Evolutionary conservation across 2,113 vertebrate species (phyloP).

Genomic region (Callipepla squamata): DNA sequence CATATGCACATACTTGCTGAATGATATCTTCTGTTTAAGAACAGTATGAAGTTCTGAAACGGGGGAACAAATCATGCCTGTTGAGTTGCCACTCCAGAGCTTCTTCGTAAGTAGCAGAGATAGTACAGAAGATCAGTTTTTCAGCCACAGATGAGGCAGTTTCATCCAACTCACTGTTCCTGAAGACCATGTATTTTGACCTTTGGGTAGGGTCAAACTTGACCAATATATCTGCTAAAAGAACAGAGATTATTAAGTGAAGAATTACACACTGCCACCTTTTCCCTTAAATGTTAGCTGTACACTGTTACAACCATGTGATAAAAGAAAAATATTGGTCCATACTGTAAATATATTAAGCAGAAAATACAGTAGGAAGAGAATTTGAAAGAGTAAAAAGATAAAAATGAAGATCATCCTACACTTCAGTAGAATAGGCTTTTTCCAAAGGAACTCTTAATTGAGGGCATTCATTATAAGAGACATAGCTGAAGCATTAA

Average conservation of each 20-base stretch:
- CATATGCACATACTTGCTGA: not conserved
- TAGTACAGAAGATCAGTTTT: not conserved
- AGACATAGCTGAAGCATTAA: not conserved
- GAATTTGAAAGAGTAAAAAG: not conserved
- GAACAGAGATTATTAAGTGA: rapidly evolving
- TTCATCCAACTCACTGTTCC: not conserved
- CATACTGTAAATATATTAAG: not conserved
- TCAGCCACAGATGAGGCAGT: not conserved
- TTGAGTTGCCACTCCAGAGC: not conserved
- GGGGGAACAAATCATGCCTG: not conserved
- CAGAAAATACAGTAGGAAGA: not conserved
- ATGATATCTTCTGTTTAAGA: not conserved
- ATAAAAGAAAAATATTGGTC: not conserved
- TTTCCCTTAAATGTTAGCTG: not conserved
- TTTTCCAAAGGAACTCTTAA: not conserved
- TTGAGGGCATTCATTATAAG: not conserved
- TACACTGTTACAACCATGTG: not conserved
- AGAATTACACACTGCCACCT: not conserved
- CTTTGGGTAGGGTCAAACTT: not conserved
- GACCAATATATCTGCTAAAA: not conserved
- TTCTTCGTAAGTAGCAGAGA: not conserved
- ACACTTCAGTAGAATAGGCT: not conserved
- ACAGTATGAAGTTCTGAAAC: not conserved
- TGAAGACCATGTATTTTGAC: not conserved
- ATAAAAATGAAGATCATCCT: not conserved